Base-by-base conservation (phyloP, 2,888 invertebrate genomes). In the Coelinius sp. region DNA sequence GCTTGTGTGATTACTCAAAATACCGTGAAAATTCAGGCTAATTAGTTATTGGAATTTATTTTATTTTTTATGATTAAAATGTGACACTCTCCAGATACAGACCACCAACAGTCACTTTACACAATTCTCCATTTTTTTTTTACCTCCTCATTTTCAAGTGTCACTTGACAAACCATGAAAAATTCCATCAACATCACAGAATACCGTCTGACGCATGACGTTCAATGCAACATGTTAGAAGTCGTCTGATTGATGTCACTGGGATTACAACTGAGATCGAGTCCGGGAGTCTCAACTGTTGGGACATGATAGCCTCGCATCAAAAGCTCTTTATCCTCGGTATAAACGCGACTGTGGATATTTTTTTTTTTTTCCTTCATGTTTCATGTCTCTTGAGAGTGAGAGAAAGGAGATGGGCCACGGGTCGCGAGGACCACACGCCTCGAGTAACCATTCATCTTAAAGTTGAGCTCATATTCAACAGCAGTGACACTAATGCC, bases 391-490 rank as follows among this genome's bases (percentile, higher is more conserved):
- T 76, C 72, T 74, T 59, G 49, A 71, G 24, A 69, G 46, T 52
- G 65, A 70, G 59, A 75, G 73, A 74, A 65, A 71, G 75, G 70
- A 66, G 73, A 59, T 72, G 76, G 73, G 64, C 27, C 67, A 72
- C 22, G 56, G 59, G 72, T 74, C 70, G 62, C 68, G 62, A 53
- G 77, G 77, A 79, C 79, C 79, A 79, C 79, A 78, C 79, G 75
- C 75, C 70, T 67, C 63, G 68, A 74, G 73, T 71, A 65, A 38
- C 82, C 84, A 83, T 86, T 82, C 81, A 83, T 85, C 84, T 83
- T 83, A 76, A 80, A 79, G 78, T n/a, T 49, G 78, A 79, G 74
- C 78, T 83, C 79, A 79, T 80, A 82, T 84, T 84, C 83, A 82
- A 72, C 69, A 12, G 38, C 77, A 76, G 80, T 80, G 83, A 83